Evolutionary conservation across 2,888 invertebrate genomes (phyloP).

Genomic region (Tetrapedia diversipes): DNA sequence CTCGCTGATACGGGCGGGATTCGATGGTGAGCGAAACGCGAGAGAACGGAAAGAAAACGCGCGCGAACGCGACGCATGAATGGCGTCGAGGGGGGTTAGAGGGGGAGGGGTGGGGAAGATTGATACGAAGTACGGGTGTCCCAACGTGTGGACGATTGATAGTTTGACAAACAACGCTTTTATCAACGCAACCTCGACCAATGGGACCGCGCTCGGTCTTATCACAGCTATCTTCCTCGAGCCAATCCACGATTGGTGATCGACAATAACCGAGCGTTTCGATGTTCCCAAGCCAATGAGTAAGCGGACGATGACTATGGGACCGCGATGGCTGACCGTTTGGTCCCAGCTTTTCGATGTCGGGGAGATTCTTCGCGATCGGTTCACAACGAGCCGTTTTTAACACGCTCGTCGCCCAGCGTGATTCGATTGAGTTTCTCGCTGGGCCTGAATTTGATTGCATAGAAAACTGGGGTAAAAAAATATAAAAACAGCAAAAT

Average conservation of each 20-base stretch:
- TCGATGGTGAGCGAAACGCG: conserved; percentile 1
- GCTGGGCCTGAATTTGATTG: too few relatives aligned
- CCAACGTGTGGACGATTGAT: conserved; percentile 38
- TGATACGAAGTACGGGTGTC: conserved; percentile 17
- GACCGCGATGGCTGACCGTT: conserved; percentile 36
- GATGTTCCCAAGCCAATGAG: conserved; percentile 32
- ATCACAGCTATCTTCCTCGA: conserved; percentile 29
- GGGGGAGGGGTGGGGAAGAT: too few relatives aligned
- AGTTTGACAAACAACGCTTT: conserved; percentile 39
- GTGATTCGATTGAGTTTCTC: too few relatives aligned
- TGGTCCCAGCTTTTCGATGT: conserved; percentile 27
- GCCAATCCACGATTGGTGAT: conserved; percentile 44
- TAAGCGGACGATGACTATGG: neutral
- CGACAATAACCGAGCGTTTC: conserved; percentile 28
- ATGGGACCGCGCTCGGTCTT: conserved; percentile 19
- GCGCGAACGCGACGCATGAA: conserved; percentile 33
- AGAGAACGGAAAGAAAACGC: conserved; percentile 3
- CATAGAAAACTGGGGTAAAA: too few relatives aligned
- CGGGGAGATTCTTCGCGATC: neutral
- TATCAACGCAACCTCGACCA: conserved; percentile 40
- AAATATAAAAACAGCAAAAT: too few relatives aligned
- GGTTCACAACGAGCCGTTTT: neutral
- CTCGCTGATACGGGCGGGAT: neutral
- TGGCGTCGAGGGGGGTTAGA: conserved; percentile 32
- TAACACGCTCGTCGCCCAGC: neutral